Conservation (phyloP, 2,888 invertebrate genomes). For the Melanostoma mellinum region DNA sequence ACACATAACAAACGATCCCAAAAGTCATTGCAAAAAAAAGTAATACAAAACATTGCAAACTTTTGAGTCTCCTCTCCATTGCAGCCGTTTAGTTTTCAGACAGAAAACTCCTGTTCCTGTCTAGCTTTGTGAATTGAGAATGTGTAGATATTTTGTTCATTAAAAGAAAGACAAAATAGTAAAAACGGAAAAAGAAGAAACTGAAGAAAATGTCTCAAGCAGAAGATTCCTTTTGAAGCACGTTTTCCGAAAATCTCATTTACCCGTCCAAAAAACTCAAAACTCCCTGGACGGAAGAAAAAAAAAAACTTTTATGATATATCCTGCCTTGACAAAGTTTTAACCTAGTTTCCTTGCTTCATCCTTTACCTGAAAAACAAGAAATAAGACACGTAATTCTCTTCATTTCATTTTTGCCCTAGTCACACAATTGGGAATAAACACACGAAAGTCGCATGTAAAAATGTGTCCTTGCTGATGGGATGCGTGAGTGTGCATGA, state of each 20-base stretch:
- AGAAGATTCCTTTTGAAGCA: constrained; percentile 37
- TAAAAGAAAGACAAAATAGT: constrained; percentile 37
- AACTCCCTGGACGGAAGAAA: constrained; percentile 40
- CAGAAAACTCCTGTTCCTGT: constrained; percentile 15
- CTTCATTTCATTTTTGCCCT: too few relatives aligned
- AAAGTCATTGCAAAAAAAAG: constrained; percentile 13
- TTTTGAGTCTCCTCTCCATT: constrained; percentile 47
- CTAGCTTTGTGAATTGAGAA: constrained; percentile 10
- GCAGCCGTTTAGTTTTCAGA: constrained; percentile 41
- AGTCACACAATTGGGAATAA: too few relatives aligned
- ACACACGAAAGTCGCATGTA: too few relatives aligned
- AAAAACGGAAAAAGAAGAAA: constrained; percentile 22
- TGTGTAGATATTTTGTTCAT: constrained; percentile 9
- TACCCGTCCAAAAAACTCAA: constrained; percentile 29
- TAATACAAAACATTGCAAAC: constrained; percentile 49
- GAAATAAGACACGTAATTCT: too few relatives aligned
- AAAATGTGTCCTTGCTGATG: too few relatives aligned
- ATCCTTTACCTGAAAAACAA: background rate
- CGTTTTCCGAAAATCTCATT: constrained; percentile 55
- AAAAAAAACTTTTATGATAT: constrained; percentile 26
- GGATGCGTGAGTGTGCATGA: too few relatives aligned
- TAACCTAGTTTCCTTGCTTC: constrained; percentile 45
- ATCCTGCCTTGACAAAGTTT: constrained; percentile 58
- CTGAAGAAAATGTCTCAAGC: constrained; percentile 31
- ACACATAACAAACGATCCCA: constrained; percentile 1